A percentile compares a stretch with the other conserved stretches of the same genome.
These are phyloP conservation scores for Channa striata DNA, from an alignment of 2,797 vertebrate species.

Conservation along the genomic window DNA sequence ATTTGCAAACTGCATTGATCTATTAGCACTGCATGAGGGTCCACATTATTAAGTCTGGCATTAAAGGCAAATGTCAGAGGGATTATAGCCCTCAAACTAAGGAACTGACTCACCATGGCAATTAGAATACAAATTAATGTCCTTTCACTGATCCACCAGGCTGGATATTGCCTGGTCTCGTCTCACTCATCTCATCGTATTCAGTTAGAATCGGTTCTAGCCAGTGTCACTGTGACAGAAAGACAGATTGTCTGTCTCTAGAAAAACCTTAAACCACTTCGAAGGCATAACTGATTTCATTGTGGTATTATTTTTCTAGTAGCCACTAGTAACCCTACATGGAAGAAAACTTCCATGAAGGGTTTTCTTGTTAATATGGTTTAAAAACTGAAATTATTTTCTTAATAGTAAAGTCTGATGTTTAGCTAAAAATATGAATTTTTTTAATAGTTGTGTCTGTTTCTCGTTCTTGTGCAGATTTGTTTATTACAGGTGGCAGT, in stretches of 20 bases:
- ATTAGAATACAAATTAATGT: constrained; percentile 48
- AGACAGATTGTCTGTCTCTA: background rate
- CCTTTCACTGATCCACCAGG: constrained; percentile 30
- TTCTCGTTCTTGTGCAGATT: no score
- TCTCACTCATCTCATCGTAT: constrained; percentile 58
- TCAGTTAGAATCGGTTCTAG: background rate
- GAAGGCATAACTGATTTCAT: background rate
- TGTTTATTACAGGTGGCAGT: no score
- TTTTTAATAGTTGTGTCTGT: no score
- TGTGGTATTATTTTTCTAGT: background rate
- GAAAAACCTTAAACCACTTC: background rate
- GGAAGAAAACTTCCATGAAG: no score
- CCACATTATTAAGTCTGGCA: constrained; percentile 50
- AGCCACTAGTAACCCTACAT: no score
- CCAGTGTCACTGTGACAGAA: background rate
- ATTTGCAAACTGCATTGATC: constrained; percentile 54
- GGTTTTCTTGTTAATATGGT: no score
- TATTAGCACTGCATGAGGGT: constrained; percentile 15
- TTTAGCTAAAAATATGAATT: no score
- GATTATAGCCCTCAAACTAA: constrained; percentile 44
- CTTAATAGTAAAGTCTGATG: no score
- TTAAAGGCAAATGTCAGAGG: constrained; percentile 61
- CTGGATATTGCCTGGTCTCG: constrained; percentile 23
- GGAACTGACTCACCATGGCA: constrained; percentile 42
- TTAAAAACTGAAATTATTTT: no score